These are phyloP conservation scores for Tachysurus vachellii DNA, from an alignment of 2,113 vertebrate species.

Conservation along the genomic window DNA sequence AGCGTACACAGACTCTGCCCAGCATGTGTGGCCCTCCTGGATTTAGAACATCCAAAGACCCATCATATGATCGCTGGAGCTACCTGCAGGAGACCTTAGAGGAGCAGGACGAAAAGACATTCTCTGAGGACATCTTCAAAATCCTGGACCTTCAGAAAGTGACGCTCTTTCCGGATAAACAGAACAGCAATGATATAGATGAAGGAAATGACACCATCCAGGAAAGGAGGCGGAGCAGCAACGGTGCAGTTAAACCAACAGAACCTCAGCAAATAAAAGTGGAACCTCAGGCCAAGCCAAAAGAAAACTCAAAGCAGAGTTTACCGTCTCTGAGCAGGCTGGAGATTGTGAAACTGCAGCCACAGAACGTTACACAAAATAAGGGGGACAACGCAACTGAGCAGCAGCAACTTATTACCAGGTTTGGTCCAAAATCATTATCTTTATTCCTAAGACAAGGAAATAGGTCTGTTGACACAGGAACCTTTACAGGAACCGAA, in stretches of 20 bases:
- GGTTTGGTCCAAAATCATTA: slow-evolving; percentile 51
- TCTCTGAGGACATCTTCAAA: slow-evolving; percentile 86
- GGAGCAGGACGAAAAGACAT: slow-evolving; percentile 75
- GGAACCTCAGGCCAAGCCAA: not conserved
- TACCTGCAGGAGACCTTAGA: slow-evolving; percentile 59
- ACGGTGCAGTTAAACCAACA: slow-evolving; percentile 41
- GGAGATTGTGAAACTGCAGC: not conserved
- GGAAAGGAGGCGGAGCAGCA: slow-evolving; percentile 49
- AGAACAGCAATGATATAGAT: slow-evolving; percentile 43
- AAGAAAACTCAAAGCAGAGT: slow-evolving; percentile 21
- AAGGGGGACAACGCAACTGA: slow-evolving; percentile 16
- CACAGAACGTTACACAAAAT: slow-evolving; percentile 41
- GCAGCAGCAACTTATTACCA: slow-evolving; percentile 47
- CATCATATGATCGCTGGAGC: slow-evolving; percentile 67
- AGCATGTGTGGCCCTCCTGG: slow-evolving; percentile 70
- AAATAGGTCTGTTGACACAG: not conserved
- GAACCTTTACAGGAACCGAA: not conserved
- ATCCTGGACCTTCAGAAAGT: slow-evolving; percentile 73
- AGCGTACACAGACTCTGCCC: slow-evolving; percentile 92
- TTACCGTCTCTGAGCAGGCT: slow-evolving; percentile 1
- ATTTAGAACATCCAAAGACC: slow-evolving; percentile 56
- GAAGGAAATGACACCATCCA: slow-evolving; percentile 51
- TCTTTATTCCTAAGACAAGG: not conserved
- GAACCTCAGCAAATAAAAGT: slow-evolving; percentile 27
- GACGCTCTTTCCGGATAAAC: slow-evolving; percentile 35